A percentile compares a stretch with the other conserved stretches of the same genome.
These are phyloP conservation scores for Tribolium freemani DNA, from an alignment of 2,888 invertebrate species.

Conservation along the genomic window DNA sequence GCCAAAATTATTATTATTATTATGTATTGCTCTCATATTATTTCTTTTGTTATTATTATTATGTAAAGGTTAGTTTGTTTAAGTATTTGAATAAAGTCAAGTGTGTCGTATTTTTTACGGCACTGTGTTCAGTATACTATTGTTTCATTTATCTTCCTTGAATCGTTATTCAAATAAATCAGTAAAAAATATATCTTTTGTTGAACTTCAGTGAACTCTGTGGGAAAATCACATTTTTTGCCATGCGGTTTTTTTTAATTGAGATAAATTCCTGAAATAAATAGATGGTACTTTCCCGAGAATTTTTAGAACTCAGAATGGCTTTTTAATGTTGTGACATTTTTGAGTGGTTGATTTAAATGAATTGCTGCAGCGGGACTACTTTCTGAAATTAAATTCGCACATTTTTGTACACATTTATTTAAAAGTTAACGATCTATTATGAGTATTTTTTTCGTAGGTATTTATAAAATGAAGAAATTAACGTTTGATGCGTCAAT, in stretches of 20 bases:
- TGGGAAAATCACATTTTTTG: background rate
- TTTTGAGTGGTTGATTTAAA: too few species aligned
- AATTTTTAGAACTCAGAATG: background rate
- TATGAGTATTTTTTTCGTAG: too few species aligned
- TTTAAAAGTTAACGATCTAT: too few species aligned
- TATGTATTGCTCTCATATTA: background rate
- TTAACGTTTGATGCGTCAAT: too few species aligned
- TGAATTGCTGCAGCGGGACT: too few species aligned
- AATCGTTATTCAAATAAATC: background rate
- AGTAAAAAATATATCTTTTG: background rate
- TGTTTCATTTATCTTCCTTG: too few species aligned
- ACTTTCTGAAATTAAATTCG: too few species aligned
- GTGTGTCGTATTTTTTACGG: background rate
- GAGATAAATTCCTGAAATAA: background rate
- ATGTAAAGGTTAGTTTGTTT: background rate
- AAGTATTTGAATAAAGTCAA: background rate
- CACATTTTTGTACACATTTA: too few species aligned
- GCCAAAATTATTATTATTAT: conserved; percentile 8
- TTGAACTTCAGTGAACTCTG: background rate
- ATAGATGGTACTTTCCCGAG: background rate
- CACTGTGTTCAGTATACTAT: too few species aligned
- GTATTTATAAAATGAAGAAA: too few species aligned
- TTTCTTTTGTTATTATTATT: background rate
- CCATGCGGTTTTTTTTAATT: background rate
- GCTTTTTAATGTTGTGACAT: too few species aligned